phyloP scores from a whole-genome alignment of 2,888 invertebrate species.

The Aphodius granarius region DNA sequence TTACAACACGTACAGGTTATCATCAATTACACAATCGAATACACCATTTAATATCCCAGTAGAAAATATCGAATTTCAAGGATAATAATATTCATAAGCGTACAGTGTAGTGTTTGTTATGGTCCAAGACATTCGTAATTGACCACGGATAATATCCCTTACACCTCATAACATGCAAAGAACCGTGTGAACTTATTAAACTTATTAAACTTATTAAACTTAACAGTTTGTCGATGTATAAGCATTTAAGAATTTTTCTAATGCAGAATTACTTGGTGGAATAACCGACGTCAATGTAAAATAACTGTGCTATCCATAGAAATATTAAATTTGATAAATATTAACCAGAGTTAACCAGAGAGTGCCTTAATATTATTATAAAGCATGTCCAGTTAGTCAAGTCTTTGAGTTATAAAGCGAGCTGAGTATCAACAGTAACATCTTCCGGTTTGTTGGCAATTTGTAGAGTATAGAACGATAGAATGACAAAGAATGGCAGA shows the following conservation, averaged over 20 bases:
- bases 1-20: not conserved
- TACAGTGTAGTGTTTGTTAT: not conserved
- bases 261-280: not conserved
- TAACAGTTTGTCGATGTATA: not conserved
- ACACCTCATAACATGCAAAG: not conserved
- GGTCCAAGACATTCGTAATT: not conserved
- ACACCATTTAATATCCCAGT: not conserved
- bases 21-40: not conserved
- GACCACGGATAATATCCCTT: not conserved
- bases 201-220: not conserved
- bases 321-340: not conserved
- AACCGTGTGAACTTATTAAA: not conserved
- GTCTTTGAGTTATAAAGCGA: not conserved
- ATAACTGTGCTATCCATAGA: not conserved
- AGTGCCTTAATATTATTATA: not conserved
- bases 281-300: not conserved
- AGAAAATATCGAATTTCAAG: conserved; percentile 5
- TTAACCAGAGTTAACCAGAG: not conserved
- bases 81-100: not conserved
- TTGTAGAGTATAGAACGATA: not conserved
- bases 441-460: not conserved
- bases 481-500: not conserved
- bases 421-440: not conserved
- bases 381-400: not conserved
- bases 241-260: not conserved